A percentile compares a stretch with the other conserved stretches of the same genome.
Evolutionary conservation across 2,888 invertebrate genomes (phyloP).

Genomic region (Ochropacha duplaris): DNA sequence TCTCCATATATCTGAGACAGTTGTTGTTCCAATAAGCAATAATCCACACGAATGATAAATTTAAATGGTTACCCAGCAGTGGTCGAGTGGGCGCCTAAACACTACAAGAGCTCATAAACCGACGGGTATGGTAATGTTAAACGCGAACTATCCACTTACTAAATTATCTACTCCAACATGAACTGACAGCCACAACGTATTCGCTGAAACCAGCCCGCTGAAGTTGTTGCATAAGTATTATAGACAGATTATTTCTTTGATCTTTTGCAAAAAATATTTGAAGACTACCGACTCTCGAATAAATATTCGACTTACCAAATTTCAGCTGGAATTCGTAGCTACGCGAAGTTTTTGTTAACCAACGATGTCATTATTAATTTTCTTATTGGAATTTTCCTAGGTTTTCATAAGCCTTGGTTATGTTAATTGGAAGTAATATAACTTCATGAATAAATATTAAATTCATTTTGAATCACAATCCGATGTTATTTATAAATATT

Average conservation of each 20-base stretch:
- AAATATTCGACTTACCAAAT: background rate
- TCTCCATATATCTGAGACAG: slow-evolving; percentile 63
- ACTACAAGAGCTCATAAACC: slow-evolving; percentile 76
- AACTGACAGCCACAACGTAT: slow-evolving; percentile 55
- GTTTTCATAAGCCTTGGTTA: background rate
- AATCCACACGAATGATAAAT: slow-evolving; percentile 76
- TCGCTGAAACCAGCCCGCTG: slow-evolving; percentile 41
- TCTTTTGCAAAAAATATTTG: no score
- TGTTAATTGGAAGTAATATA: background rate
- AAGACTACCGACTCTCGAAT: no score
- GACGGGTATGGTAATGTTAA: slow-evolving; percentile 76
- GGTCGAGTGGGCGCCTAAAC: slow-evolving; percentile 79
- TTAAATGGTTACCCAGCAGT: slow-evolving; percentile 62
- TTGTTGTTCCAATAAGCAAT: slow-evolving; percentile 74
- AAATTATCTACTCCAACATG: slow-evolving; percentile 53
- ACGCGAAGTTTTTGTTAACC: background rate
- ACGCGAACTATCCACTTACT: slow-evolving; percentile 56
- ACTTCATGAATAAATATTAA: background rate
- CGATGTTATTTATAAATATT: background rate
- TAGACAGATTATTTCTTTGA: background rate
- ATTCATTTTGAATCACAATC: background rate
- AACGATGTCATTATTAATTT: background rate
- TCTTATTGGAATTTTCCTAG: background rate
- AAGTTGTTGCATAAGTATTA: slow-evolving; percentile 21
- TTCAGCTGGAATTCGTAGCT: background rate